A percentile compares a stretch with the other conserved stretches of the same genome.
Evolutionary conservation across 2,113 vertebrate species (phyloP).

Genomic region (Montifringilla adamsi): DNA sequence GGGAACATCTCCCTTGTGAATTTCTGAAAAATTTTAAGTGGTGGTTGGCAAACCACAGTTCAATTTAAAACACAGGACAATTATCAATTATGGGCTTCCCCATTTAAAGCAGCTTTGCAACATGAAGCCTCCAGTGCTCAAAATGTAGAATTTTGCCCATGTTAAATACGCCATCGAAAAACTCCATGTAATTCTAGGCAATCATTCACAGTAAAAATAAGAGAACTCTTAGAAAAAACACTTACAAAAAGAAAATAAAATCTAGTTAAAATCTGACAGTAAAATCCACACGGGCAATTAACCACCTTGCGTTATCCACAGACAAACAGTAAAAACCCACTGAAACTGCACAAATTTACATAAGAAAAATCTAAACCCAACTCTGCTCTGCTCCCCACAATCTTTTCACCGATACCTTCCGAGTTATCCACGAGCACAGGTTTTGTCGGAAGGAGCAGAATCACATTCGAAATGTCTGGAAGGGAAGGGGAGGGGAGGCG

Average conservation of each 20-base stretch:
- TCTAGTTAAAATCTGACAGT: slow-evolving; percentile 28
- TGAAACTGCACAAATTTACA: slow-evolving; percentile 25
- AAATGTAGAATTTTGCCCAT: not conserved
- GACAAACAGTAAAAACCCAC: slow-evolving; percentile 22
- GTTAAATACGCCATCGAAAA: not conserved
- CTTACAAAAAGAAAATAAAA: slow-evolving; percentile 29
- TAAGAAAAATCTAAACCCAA: not conserved
- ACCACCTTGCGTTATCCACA: slow-evolving; percentile 15
- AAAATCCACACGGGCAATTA: not conserved
- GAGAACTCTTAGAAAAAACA: slow-evolving; percentile 48
- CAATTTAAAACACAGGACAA: not conserved
- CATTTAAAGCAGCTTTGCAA: not conserved
- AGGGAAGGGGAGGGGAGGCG: not conserved
- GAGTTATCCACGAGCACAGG: not conserved
- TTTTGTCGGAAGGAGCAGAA: not conserved
- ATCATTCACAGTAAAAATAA: slow-evolving; percentile 53
- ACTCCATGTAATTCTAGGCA: not conserved
- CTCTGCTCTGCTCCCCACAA: not conserved
- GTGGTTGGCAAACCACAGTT: not conserved
- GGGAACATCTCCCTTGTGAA: not conserved
- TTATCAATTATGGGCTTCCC: not conserved
- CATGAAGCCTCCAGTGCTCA: slow-evolving; percentile 14
- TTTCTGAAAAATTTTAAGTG: not conserved
- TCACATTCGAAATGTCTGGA: not conserved
- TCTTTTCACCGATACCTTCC: not conserved